Percentiles rank a stretch among this genome's conserved stretches.
These are phyloP conservation scores for Seriola quinqueradiata DNA, from an alignment of 2,113 vertebrate genomes.

Conservation along the genomic window DNA sequence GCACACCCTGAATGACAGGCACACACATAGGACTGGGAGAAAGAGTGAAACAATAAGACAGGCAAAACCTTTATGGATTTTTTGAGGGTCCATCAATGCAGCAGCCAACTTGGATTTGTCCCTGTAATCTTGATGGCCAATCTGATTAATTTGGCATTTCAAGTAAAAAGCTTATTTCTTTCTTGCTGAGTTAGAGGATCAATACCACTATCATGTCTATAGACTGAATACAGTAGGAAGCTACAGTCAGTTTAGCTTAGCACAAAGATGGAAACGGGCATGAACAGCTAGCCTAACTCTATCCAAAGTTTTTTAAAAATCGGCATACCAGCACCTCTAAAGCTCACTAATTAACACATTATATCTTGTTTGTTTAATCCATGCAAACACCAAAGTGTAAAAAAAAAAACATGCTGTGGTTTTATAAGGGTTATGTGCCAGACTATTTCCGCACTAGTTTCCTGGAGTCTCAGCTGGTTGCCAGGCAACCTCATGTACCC, in stretches of 20 bases:
- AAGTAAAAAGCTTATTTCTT: too few species aligned
- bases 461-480: background rate
- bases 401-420: background rate
- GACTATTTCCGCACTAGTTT: background rate
- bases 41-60: too few species aligned
- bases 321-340: background rate
- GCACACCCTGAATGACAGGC: too few species aligned
- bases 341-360: background rate
- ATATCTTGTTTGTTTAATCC: background rate
- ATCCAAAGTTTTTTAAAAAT: background rate
- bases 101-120: too few species aligned
- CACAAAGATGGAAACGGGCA: background rate
- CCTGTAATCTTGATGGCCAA: too few species aligned
- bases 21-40: too few species aligned
- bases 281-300: background rate
- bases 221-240: background rate
- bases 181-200: background rate
- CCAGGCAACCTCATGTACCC: background rate
- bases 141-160: too few species aligned
- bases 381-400: background rate
- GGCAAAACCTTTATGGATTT: too few species aligned
- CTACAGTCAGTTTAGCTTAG: background rate
- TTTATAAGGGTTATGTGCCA: background rate
- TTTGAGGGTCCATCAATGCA: too few species aligned
- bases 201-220: background rate